Evolutionary conservation across 2,888 invertebrate genomes (phyloP).

Genomic region (Rhaphigaster nebulosa): DNA sequence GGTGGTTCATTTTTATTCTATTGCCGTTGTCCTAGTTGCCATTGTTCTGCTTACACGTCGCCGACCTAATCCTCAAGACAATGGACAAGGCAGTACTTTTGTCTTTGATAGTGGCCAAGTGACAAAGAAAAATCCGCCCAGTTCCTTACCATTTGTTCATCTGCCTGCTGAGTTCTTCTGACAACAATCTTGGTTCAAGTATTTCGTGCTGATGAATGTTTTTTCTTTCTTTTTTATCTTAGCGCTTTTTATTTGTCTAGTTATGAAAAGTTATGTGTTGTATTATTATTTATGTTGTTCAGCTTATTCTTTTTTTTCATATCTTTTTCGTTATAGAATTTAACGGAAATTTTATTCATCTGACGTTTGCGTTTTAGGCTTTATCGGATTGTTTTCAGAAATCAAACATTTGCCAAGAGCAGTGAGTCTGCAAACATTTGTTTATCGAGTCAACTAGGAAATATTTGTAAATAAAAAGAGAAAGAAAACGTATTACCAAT

Average conservation of each 20-base stretch:
- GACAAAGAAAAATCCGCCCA: slow-evolving; percentile 8
- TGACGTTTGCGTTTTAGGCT: too few relatives aligned
- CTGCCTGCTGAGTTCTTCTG: not conserved
- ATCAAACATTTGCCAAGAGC: too few relatives aligned
- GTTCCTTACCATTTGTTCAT: slow-evolving; percentile 30
- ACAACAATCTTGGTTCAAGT: not conserved
- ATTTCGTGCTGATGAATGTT: not conserved
- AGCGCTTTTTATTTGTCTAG: not conserved
- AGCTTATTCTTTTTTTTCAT: too few relatives aligned
- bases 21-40: not conserved
- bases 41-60: not conserved
- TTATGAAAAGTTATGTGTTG: too few relatives aligned
- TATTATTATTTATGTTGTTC: too few relatives aligned
- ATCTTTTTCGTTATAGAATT: too few relatives aligned
- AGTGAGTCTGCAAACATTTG: too few relatives aligned
- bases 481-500: too few relatives aligned
- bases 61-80: slow-evolving; percentile 4
- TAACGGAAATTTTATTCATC: too few relatives aligned
- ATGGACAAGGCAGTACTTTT: not conserved
- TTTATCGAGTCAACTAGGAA: too few relatives aligned
- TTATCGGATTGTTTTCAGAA: too few relatives aligned
- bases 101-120: slow-evolving; percentile 34
- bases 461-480: too few relatives aligned
- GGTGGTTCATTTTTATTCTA: slow-evolving; percentile 24
- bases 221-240: not conserved